Evolutionary conservation across 2,888 invertebrate species (phyloP).

Genomic region (Xylota sylvarum): DNA sequence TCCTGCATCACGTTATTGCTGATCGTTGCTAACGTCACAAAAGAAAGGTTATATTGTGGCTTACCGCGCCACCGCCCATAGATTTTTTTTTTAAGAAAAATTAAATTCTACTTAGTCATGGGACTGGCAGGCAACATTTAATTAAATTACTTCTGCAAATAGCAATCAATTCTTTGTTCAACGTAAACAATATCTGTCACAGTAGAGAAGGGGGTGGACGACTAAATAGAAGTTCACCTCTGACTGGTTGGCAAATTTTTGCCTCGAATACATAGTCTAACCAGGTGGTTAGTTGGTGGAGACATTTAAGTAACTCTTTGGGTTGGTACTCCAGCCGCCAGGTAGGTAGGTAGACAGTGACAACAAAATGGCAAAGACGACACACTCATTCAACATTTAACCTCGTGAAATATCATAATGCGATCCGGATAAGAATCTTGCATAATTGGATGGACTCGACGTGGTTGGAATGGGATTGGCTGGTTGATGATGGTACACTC

Average conservation of each 20-base stretch:
- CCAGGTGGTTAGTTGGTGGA: conserved; percentile 38
- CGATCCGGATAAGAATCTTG: conserved; percentile 70
- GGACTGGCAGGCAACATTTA: conserved; percentile 27
- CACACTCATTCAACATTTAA: conserved; percentile 63
- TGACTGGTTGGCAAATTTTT: conserved; percentile 51
- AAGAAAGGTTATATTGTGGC: conserved; percentile 33
- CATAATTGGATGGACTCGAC: conserved; percentile 72
- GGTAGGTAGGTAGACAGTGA: conserved; percentile 7
- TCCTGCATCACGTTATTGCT: conserved; percentile 56
- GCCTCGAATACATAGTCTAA: conserved; percentile 6
- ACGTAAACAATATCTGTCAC: conserved; percentile 53
- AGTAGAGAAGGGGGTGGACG: background rate
- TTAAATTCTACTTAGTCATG: conserved; percentile 44
- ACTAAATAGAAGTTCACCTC: conserved; percentile 46
- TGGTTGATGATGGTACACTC: conserved; percentile 15
- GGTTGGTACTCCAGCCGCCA: background rate
- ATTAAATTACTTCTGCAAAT: conserved; percentile 62
- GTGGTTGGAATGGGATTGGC: conserved; percentile 60
- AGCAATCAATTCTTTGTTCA: conserved; percentile 53
- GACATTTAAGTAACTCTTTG: conserved; percentile 49
- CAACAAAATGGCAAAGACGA: conserved; percentile 67
- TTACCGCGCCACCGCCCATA: background rate
- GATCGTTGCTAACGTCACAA: conserved; percentile 11
- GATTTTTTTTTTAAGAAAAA: background rate
- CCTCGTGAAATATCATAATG: conserved; percentile 73